Evolutionary conservation across 1,140 invertebrate genomes (phyloP).

Genomic region (Pseudomyrmex sp.): DNA sequence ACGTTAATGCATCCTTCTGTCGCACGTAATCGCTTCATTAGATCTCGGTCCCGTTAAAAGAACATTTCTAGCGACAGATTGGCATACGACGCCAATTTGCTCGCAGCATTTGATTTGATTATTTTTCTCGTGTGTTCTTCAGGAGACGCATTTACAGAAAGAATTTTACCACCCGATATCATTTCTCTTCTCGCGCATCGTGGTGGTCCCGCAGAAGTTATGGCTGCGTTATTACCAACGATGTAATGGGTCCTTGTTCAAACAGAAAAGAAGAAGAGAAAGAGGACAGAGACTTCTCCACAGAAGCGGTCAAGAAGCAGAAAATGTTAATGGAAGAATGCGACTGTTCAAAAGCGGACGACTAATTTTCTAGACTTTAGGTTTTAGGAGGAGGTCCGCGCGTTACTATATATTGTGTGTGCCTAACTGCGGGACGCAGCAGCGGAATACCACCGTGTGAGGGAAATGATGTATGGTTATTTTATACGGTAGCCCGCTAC

Average conservation of each 20-base stretch:
- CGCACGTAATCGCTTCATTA: slow-evolving; percentile 54
- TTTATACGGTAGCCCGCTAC: slow-evolving; percentile 71
- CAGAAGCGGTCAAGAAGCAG: slow-evolving; percentile 8
- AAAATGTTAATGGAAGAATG: slow-evolving; percentile 51
- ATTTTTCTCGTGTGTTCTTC: slow-evolving; percentile 33
- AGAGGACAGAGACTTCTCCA: neutral
- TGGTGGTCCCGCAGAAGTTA: slow-evolving; percentile 79
- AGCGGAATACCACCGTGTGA: slow-evolving; percentile 43
- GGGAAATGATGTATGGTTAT: slow-evolving; percentile 72
- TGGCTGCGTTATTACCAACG: slow-evolving; percentile 74
- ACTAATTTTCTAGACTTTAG: slow-evolving; percentile 64
- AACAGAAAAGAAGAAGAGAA: slow-evolving; percentile 10
- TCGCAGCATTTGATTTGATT: slow-evolving; percentile 66
- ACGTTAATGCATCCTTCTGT: slow-evolving; percentile 10
- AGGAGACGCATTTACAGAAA: slow-evolving; percentile 54
- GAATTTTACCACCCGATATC: slow-evolving; percentile 66
- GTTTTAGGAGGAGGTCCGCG: slow-evolving; percentile 1
- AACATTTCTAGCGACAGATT: slow-evolving; percentile 37
- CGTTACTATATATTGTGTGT: slow-evolving; percentile 61
- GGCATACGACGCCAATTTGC: slow-evolving; percentile 32
- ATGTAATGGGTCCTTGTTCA: slow-evolving; percentile 70
- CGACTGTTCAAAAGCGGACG: slow-evolving; percentile 59
- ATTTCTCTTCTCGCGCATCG: slow-evolving; percentile 56
- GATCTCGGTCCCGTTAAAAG: slow-evolving; percentile 54
- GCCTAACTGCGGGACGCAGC: slow-evolving; percentile 63